Evolutionary conservation across 1,140 invertebrate species (phyloP).

Genomic region (Sitodiplosis mosellana): DNA sequence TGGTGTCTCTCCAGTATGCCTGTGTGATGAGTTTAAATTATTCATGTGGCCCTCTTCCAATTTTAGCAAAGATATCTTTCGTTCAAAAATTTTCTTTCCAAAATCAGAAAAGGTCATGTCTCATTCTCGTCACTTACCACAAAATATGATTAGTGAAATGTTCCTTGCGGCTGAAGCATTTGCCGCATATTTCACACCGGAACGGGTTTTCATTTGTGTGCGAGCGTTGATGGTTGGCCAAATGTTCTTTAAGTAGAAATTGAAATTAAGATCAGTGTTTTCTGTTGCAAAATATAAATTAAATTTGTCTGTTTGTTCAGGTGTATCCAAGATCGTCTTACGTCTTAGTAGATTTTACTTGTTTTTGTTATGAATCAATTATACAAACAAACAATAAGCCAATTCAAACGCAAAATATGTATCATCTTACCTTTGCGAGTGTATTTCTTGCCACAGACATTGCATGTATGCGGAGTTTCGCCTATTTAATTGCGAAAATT

Average conservation of each 20-base stretch:
- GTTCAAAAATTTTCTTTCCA: no score
- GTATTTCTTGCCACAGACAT: slow-evolving; percentile 53
- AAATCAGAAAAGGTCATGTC: no score
- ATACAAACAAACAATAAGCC: slow-evolving; percentile 46
- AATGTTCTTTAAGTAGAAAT: slow-evolving; percentile 65
- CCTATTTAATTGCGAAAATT: neutral
- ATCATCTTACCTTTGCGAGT: slow-evolving; percentile 46
- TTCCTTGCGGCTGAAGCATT: slow-evolving; percentile 71
- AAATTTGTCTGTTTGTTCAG: no score
- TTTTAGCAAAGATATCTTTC: no score
- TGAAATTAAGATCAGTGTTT: no score
- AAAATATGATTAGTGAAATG: slow-evolving; percentile 73
- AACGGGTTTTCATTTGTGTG: slow-evolving; percentile 62
- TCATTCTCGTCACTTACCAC: slow-evolving; percentile 23
- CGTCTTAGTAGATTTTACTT: no score
- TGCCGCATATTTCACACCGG: slow-evolving; percentile 67
- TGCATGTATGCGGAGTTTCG: slow-evolving; percentile 25
- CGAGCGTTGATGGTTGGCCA: slow-evolving; percentile 50
- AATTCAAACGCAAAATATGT: slow-evolving; percentile 42
- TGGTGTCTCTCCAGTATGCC: slow-evolving; percentile 71
- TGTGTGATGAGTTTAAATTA: no score
- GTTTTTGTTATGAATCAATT: no score
- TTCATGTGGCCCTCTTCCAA: no score
- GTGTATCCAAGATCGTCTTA: no score
- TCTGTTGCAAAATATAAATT: no score